Evolutionary conservation across 2,113 vertebrate genomes (phyloP).

Genomic region (Acinonyx jubatus): DNA sequence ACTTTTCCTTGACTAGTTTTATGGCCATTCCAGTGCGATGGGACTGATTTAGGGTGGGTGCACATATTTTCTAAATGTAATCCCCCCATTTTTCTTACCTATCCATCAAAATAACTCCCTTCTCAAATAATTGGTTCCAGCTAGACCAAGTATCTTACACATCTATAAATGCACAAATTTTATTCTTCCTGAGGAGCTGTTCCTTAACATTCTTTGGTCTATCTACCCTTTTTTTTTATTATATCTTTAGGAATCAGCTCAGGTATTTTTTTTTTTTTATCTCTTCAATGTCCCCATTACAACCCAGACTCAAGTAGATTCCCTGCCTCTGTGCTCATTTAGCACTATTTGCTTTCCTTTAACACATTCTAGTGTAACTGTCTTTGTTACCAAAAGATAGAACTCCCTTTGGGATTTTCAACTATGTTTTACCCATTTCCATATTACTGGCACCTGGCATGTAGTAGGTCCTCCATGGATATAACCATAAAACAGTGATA

Average conservation of each 20-base stretch:
- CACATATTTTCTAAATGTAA: neutral
- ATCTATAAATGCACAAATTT: neutral
- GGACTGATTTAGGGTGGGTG: neutral
- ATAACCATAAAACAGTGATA: neutral
- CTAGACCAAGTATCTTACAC: constrained; percentile 19
- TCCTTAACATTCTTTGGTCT: neutral
- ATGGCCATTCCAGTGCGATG: neutral
- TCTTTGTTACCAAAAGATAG: neutral
- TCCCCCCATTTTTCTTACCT: neutral
- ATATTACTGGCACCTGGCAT: neutral
- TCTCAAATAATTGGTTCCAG: constrained; percentile 18
- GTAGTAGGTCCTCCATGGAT: neutral
- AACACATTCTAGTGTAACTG: neutral
- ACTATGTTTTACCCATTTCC: neutral
- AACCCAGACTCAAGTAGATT: neutral
- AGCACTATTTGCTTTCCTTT: neutral
- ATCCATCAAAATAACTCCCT: neutral
- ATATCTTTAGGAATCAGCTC: neutral
- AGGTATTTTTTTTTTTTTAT: neutral
- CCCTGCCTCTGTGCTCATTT: neutral
- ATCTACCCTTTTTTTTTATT: neutral
- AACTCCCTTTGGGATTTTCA: constrained; percentile 1
- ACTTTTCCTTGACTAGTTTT: neutral
- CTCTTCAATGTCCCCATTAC: neutral
- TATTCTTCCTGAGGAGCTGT: neutral